Percentiles rank a stretch among this genome's conserved stretches.
These are phyloP conservation scores for Pogonus chalceus DNA, from an alignment of 1,140 invertebrate genomes.

Conservation along the genomic window DNA sequence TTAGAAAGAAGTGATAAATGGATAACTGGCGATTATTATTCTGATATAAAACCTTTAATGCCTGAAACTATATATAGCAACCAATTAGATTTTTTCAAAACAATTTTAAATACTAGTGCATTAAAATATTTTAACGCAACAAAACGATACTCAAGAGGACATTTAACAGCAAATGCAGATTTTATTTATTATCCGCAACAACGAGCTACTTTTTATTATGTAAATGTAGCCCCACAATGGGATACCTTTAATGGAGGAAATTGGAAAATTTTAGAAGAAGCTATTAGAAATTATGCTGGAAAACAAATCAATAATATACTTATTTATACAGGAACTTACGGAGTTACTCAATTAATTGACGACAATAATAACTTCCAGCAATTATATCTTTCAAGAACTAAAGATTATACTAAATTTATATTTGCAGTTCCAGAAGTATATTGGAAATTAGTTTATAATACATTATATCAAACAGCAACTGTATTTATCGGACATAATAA, in stretches of 20 bases:
- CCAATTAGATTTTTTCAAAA: no score
- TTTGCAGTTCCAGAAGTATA: conserved; percentile 47
- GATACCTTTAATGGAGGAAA: conserved; percentile 44
- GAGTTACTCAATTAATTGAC: conserved; percentile 40
- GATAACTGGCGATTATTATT: no score
- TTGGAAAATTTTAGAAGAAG: conserved; percentile 41
- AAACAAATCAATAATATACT: conserved; percentile 27
- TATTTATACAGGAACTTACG: conserved; percentile 48
- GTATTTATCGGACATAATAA: conserved; percentile 56
- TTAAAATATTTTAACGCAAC: no score
- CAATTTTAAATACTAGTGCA: no score
- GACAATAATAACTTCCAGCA: conserved; percentile 19
- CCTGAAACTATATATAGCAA: no score
- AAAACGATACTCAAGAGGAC: conserved; percentile 55
- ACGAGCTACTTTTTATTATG: conserved; percentile 48
- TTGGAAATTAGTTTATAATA: conserved; percentile 52
- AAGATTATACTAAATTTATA: conserved; percentile 2
- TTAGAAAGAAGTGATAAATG: no score
- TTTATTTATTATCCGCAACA: conserved; percentile 51
- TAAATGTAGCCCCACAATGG: conserved; percentile 49
- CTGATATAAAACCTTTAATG: no score
- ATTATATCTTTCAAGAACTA: neutral
- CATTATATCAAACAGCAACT: conserved; percentile 37
- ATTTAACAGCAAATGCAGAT: conserved; percentile 57
- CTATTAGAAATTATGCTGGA: conserved; percentile 32